These are phyloP conservation scores for Ommatoiulus sabulosus DNA, from an alignment of 2,888 invertebrate genomes.

Conservation along the genomic window DNA sequence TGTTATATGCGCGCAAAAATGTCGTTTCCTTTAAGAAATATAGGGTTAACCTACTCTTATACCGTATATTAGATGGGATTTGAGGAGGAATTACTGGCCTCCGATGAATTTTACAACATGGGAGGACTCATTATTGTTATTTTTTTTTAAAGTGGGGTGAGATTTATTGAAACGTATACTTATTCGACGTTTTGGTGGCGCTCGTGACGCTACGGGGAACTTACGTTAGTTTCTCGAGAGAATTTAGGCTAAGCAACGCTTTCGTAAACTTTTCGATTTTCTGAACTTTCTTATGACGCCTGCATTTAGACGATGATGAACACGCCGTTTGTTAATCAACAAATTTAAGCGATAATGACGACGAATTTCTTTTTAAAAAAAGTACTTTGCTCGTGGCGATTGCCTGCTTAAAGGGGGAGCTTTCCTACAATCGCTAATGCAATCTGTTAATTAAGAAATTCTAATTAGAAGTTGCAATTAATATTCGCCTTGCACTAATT, in stretches of 20 bases:
- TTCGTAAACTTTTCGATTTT: constrained; percentile 2
- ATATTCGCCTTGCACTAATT: neutral
- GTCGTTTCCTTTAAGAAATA: constrained; percentile 3
- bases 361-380: neutral
- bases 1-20: constrained; percentile 25
- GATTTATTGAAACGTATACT: too few relatives aligned
- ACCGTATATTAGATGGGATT: neutral
- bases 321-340: neutral
- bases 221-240: neutral
- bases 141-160: too few relatives aligned
- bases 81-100: neutral
- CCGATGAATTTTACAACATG: neutral
- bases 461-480: constrained; percentile 39
- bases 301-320: constrained; percentile 13
- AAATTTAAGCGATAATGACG: neutral
- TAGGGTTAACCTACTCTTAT: neutral
- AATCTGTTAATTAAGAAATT: constrained; percentile 43
- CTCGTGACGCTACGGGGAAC: neutral
- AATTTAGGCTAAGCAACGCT: neutral
- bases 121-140: neutral
- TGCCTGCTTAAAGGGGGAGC: neutral
- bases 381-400: neutral
- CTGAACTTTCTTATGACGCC: neutral
- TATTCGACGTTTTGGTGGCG: neutral
- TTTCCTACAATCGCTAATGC: constrained; percentile 15